Evolutionary conservation across 1,140 invertebrate species (phyloP).

Genomic region (Diachasma alloeum): DNA sequence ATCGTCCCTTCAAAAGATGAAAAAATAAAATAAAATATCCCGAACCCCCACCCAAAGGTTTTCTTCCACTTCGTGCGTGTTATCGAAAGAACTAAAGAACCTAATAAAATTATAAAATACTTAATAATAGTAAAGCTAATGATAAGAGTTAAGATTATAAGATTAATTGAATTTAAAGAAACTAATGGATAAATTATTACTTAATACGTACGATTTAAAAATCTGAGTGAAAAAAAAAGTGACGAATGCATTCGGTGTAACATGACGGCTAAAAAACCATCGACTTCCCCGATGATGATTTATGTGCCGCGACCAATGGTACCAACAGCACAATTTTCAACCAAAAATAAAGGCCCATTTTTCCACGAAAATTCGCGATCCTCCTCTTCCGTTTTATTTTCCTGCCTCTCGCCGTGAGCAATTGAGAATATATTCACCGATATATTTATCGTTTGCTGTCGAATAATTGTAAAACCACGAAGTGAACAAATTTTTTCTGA

Average conservation of each 20-base stretch:
- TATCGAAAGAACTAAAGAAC: constrained; percentile 45
- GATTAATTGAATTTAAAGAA: constrained; percentile 56
- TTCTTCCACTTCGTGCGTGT: constrained; percentile 61
- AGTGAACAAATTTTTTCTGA: neutral
- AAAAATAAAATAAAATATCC: neutral
- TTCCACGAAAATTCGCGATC: constrained; percentile 13
- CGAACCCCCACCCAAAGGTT: constrained; percentile 47
- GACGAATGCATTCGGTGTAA: constrained; percentile 51
- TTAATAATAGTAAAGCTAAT: constrained; percentile 60
- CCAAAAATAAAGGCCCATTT: neutral
- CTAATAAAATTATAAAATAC: constrained; percentile 52
- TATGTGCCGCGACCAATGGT: constrained; percentile 40
- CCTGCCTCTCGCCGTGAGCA: constrained; percentile 11
- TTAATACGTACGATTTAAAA: constrained; percentile 48
- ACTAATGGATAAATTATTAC: constrained; percentile 48
- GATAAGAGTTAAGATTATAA: constrained; percentile 59
- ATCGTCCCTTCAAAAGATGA: constrained; percentile 30
- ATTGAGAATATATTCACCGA: neutral
- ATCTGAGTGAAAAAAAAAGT: constrained; percentile 51
- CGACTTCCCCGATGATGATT: constrained; percentile 48
- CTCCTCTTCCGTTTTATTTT: constrained; percentile 28
- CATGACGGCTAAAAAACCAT: constrained; percentile 62
- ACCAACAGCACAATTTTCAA: neutral
- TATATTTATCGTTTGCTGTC: neutral
- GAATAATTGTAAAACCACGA: neutral